Conservation (phyloP, 2,797 vertebrate species). For the Alectoris magna region DNA sequence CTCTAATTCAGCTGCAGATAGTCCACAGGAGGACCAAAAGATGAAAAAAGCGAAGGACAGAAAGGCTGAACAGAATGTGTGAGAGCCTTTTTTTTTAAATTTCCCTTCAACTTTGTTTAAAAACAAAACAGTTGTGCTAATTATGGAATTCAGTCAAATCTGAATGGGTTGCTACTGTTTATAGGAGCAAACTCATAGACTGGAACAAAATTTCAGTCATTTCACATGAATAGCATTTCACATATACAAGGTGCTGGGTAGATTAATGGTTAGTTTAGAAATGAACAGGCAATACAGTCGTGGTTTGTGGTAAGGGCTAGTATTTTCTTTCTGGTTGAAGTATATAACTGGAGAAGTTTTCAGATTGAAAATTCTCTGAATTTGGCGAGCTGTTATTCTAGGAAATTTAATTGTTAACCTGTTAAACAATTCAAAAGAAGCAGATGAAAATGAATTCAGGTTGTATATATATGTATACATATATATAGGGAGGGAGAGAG, state of each 20-base stretch:
- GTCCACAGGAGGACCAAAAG: background rate
- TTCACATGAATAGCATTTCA: background rate
- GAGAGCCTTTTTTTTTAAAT: background rate
- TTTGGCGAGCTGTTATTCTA: background rate
- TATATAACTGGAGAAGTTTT: background rate
- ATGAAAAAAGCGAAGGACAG: background rate
- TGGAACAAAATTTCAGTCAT: background rate
- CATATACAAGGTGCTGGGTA: background rate
- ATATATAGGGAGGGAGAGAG: too few species aligned
- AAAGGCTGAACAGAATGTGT: conserved; percentile 47
- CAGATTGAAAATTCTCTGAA: background rate
- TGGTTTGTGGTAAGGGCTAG: background rate
- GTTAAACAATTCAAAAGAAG: background rate
- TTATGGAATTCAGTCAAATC: background rate
- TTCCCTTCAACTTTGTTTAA: background rate
- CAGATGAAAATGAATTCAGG: background rate
- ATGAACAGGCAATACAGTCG: background rate
- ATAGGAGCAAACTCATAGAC: background rate
- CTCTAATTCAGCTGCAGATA: background rate
- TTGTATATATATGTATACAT: too few species aligned
- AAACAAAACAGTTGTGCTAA: background rate
- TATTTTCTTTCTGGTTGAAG: background rate
- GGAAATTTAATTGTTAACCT: background rate
- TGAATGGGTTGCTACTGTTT: background rate
- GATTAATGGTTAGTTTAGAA: background rate